Evolutionary conservation across 2,113 vertebrate species (phyloP).

Genomic region (Anoplopoma fimbria): DNA sequence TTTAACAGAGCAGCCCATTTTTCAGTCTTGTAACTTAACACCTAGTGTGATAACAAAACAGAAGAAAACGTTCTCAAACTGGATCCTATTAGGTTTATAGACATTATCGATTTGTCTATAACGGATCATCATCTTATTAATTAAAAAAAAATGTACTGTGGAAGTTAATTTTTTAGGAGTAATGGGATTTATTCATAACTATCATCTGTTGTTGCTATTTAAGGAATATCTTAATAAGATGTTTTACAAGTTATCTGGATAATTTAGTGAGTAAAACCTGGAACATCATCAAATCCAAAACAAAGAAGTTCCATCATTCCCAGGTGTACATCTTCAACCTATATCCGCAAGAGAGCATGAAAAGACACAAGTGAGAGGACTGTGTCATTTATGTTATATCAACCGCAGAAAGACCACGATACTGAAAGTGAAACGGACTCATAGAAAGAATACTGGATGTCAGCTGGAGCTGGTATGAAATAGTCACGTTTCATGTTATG

Average conservation of each 20-base stretch:
- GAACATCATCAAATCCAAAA: not conserved
- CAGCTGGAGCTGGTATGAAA: not conserved
- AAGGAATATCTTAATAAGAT: not conserved
- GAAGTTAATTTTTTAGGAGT: not conserved
- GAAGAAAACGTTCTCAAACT: not conserved
- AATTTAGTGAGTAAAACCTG: not conserved
- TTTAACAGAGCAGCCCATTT: conserved; percentile 11
- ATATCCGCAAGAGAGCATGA: not conserved
- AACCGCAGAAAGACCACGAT: not conserved
- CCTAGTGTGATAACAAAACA: not conserved
- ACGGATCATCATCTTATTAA: not conserved
- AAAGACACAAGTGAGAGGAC: not conserved
- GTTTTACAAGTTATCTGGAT: not conserved
- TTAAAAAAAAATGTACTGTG: not conserved
- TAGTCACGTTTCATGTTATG: too few relatives aligned
- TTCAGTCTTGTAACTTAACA: not conserved
- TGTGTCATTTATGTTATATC: not conserved
- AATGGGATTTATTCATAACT: not conserved
- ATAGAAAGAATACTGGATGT: not conserved
- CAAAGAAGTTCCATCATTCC: not conserved
- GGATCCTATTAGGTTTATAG: not conserved
- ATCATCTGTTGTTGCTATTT: not conserved
- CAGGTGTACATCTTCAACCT: not conserved
- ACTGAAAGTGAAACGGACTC: not conserved
- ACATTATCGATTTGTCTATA: not conserved